phyloP scores from a whole-genome alignment of 1,140 invertebrate species.

The Atta texana region DNA sequence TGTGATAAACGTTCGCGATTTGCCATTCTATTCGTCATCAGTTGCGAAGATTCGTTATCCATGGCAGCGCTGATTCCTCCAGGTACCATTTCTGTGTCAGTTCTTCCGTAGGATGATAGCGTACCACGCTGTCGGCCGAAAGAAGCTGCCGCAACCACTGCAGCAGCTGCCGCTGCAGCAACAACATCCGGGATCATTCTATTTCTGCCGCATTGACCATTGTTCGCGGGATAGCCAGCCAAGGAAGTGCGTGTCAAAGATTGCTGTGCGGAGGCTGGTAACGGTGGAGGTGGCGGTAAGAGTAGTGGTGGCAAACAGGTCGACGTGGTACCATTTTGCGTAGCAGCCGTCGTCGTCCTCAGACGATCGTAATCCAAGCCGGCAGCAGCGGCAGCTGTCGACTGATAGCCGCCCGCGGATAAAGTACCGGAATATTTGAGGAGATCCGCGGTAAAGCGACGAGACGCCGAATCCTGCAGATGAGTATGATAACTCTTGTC shows the following conservation, averaged over 20 bases:
- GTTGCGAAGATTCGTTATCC: neutral
- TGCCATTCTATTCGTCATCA: neutral
- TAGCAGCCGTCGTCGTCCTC: neutral
- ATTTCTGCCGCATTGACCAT: constrained; percentile 41
- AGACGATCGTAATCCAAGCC: constrained; percentile 55
- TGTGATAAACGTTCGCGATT: constrained; percentile 23
- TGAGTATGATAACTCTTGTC: constrained; percentile 54
- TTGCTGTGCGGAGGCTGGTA: constrained; percentile 56
- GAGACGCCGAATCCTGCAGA: constrained; percentile 46
- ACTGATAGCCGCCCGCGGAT: constrained; percentile 27
- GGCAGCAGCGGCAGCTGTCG: constrained; percentile 1
- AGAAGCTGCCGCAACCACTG: constrained; percentile 68
- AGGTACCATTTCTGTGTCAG: neutral
- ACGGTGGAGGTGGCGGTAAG: constrained; percentile 27
- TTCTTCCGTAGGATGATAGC: constrained; percentile 31
- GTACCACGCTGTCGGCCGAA: constrained; percentile 59
- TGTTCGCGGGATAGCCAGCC: constrained; percentile 16
- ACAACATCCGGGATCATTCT: constrained; percentile 70
- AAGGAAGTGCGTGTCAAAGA: constrained; percentile 26
- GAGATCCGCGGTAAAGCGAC: constrained; percentile 39
- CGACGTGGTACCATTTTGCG: constrained; percentile 20
- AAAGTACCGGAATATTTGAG: constrained; percentile 46
- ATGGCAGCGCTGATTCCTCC: constrained; percentile 30
- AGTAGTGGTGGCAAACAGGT: constrained; percentile 42
- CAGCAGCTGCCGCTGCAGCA: constrained; percentile 69